Evolutionary conservation across 2,888 invertebrate genomes (phyloP).

Genomic region (Patella pellucida): DNA sequence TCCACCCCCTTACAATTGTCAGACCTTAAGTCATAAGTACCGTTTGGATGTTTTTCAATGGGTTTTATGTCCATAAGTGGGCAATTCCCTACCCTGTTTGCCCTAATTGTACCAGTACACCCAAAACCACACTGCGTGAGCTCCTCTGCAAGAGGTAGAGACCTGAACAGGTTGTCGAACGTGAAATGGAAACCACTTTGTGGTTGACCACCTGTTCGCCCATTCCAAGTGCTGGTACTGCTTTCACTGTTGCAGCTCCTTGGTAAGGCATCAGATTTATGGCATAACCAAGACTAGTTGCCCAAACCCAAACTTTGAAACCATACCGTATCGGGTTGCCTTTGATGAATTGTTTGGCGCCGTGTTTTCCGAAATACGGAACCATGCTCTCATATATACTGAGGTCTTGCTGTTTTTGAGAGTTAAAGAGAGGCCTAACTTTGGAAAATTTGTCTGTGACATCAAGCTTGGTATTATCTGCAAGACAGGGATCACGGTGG

Average conservation of each 20-base stretch:
- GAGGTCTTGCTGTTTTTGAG: constrained; percentile 22
- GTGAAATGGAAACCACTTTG: constrained; percentile 22
- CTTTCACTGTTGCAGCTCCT: constrained; percentile 6
- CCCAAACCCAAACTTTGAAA: constrained; percentile 41
- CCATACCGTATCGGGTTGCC: constrained; percentile 49
- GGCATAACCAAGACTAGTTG: constrained; percentile 29
- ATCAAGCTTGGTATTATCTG: constrained; percentile 29
- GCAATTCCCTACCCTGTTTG: constrained; percentile 19
- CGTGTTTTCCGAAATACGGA: constrained; percentile 61
- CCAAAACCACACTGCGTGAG: constrained; percentile 18
- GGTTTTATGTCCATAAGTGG: constrained; percentile 3
- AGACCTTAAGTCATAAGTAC: constrained; percentile 20
- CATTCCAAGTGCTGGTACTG: constrained; percentile 13
- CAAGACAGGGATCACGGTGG: too few species aligned
- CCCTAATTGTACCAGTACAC: constrained; percentile 28
- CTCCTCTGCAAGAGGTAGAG: constrained; percentile 18
- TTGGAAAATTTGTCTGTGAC: constrained; percentile 34
- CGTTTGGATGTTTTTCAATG: neutral
- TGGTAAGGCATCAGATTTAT: constrained; percentile 32
- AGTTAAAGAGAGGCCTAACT: constrained; percentile 30
- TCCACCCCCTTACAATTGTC: constrained; percentile 20
- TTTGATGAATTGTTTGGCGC: constrained; percentile 40
- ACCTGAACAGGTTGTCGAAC: constrained; percentile 34
- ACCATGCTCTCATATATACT: constrained; percentile 65
- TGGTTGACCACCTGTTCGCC: constrained; percentile 16